A percentile compares a stretch with the other conserved stretches of the same genome.
Conservation (phyloP, 2,113 vertebrate genomes). For the Callopanchax toddi region DNA sequence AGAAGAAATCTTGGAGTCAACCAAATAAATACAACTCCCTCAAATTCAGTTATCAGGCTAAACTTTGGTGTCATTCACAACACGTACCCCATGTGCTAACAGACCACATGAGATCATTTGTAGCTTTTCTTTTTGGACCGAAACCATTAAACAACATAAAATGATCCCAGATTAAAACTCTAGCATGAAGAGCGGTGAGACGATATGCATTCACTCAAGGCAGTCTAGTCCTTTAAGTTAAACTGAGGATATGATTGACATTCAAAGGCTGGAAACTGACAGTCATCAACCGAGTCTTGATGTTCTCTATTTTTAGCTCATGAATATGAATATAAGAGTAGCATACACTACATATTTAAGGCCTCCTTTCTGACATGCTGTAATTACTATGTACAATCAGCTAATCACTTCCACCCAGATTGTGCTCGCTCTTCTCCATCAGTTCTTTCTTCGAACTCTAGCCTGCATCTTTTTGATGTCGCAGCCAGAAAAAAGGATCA, state of each 20-base stretch:
- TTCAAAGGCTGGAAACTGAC: slow-evolving; percentile 7
- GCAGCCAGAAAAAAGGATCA: not conserved
- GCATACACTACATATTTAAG: not conserved
- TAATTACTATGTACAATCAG: not conserved
- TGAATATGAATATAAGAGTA: not conserved
- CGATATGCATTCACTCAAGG: too few relatives aligned
- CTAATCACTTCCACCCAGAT: not conserved
- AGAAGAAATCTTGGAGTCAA: too few relatives aligned
- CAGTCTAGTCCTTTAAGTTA: too few relatives aligned
- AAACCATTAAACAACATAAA: too few relatives aligned
- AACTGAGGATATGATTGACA: not conserved
- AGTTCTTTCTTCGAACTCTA: not conserved
- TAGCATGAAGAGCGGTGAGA: too few relatives aligned
- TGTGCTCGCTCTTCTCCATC: not conserved
- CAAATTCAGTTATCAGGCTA: too few relatives aligned
- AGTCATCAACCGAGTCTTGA: not conserved
- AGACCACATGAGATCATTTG: too few relatives aligned
- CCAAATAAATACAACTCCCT: too few relatives aligned
- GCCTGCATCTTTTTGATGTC: not conserved
- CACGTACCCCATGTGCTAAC: too few relatives aligned
- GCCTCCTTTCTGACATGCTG: not conserved
- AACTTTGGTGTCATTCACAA: too few relatives aligned
- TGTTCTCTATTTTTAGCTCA: not conserved
- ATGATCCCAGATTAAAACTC: too few relatives aligned
- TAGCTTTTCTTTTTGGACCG: too few relatives aligned